Evolutionary conservation across 2,113 vertebrate genomes (phyloP).

Genomic region (Myotis davidii): DNA sequence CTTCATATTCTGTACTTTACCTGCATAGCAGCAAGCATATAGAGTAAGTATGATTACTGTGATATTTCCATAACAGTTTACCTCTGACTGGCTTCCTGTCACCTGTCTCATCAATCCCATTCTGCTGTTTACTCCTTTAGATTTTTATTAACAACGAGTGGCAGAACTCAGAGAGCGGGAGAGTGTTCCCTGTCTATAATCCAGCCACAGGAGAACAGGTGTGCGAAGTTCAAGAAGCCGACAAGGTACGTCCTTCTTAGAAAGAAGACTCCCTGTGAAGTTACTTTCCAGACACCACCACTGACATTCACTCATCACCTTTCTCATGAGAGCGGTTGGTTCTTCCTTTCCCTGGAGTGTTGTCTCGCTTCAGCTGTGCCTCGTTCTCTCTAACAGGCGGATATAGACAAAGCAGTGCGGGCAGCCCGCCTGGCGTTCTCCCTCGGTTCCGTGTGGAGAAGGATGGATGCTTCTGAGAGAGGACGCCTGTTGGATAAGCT

Average conservation of each 20-base stretch:
- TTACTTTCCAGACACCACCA: background rate
- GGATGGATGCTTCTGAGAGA: constrained; percentile 97
- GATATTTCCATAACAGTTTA: background rate
- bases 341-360: background rate
- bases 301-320: no score
- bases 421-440: constrained; percentile 95
- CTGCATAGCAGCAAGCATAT: background rate
- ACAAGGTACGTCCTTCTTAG: constrained; percentile 89
- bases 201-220: constrained; percentile 96
- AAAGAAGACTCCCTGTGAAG: background rate
- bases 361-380: background rate
- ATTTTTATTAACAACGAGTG: constrained; percentile 99
- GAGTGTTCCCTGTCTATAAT: constrained; percentile 92
- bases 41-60: background rate
- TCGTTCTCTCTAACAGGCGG: constrained; percentile 85
- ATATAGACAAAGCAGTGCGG: constrained; percentile 96
- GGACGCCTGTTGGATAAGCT: constrained; percentile 94
- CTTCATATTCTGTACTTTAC: background rate
- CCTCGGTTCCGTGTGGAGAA: constrained; percentile 95
- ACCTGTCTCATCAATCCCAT: background rate
- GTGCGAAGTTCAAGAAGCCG: constrained; percentile 97
- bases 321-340: background rate
- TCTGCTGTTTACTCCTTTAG: constrained; percentile 82
- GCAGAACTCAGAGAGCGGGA: constrained; percentile 96
- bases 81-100: background rate